Conservation (phyloP, 2,888 invertebrate species). For the Heliconius hortense region DNA sequence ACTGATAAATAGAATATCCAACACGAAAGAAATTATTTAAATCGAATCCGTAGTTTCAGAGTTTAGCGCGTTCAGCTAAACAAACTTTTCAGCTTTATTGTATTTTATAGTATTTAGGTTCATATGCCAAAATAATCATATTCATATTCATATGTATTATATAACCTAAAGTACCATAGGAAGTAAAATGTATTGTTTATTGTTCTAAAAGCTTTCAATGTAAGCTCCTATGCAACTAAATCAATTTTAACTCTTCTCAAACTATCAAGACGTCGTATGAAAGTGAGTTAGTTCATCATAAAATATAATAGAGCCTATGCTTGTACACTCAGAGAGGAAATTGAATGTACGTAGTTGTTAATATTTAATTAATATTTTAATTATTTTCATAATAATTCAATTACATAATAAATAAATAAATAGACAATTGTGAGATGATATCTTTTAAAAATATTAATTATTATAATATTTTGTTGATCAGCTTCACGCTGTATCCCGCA, state of each 20-base stretch:
- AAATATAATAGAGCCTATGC: constrained; percentile 30
- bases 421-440: no score
- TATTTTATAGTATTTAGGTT: no score
- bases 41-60: not conserved
- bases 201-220: constrained; percentile 8
- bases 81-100: no score
- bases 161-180: not conserved
- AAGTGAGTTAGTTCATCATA: constrained; percentile 28
- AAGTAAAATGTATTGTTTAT: not conserved
- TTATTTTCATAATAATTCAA: not conserved
- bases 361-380: no score
- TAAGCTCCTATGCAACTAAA: constrained; percentile 16
- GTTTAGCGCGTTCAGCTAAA: not conserved
- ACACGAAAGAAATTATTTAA: no score
- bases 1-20: no score
- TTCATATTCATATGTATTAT: no score
- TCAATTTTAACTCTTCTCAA: constrained; percentile 17
- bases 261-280: constrained; percentile 5
- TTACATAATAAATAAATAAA: no score
- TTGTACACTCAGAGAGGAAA: constrained; percentile 10
- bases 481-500: no score
- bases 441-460: no score
- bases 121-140: no score
- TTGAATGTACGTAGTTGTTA: not conserved
- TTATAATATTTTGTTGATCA: no score